Conservation (phyloP, 2,797 vertebrate genomes). For the Tamandua tetradactyla region DNA sequence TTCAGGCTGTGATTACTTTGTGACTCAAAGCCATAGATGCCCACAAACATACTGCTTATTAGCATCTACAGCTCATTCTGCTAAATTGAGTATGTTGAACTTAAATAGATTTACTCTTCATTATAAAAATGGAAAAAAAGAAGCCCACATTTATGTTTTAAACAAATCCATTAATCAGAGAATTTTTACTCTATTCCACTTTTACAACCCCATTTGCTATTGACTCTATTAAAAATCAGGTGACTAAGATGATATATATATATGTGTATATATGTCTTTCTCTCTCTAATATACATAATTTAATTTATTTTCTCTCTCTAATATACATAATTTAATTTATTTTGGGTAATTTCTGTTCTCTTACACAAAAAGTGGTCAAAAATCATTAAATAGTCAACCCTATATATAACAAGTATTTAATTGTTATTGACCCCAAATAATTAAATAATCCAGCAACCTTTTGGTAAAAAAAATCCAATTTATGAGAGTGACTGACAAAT, state of each 20-base stretch:
- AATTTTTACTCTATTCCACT: not conserved
- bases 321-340: not conserved
- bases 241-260: not conserved
- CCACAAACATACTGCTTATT: not conserved
- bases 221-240: not conserved
- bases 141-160: not conserved
- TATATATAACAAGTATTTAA: not conserved
- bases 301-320: not conserved
- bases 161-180: not conserved
- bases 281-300: not conserved
- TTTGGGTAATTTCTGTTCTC: not conserved
- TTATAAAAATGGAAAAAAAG: not conserved
- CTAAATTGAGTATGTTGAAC: not conserved
- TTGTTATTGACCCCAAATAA: not conserved
- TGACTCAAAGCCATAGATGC: not conserved
- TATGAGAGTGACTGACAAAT: not conserved
- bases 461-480: not conserved
- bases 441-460: not conserved
- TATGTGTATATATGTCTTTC: too few species aligned
- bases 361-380: not conserved
- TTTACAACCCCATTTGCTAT: not conserved
- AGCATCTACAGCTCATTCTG: not conserved
- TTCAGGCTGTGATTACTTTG: not conserved
- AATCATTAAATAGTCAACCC: not conserved
- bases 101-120: not conserved